A percentile compares a stretch with the other conserved stretches of the same genome.
Evolutionary conservation across 1,140 invertebrate genomes (phyloP).

Genomic region (Temnothorax nylanderi): DNA sequence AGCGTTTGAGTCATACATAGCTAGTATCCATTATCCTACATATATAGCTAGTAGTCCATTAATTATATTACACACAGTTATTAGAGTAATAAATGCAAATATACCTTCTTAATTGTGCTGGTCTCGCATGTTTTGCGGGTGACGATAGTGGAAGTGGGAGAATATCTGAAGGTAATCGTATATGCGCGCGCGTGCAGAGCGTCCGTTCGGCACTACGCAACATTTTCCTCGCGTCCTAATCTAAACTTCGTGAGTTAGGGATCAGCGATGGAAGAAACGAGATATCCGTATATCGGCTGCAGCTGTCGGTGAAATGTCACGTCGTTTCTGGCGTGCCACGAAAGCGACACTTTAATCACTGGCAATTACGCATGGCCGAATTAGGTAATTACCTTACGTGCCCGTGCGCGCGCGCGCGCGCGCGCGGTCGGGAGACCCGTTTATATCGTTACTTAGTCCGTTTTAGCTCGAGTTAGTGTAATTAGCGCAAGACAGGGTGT

Average conservation of each 20-base stretch:
- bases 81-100: background rate
- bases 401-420: background rate
- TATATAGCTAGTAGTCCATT: background rate
- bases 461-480: conserved; percentile 72
- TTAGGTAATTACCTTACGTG: conserved; percentile 76
- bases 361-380: conserved; percentile 76
- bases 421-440: conserved; percentile 38
- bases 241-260: conserved; percentile 40
- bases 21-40: background rate
- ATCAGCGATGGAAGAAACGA: conserved; percentile 58
- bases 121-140: background rate
- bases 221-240: conserved; percentile 33
- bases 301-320: conserved; percentile 67
- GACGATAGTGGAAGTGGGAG: background rate
- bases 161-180: background rate
- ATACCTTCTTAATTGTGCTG: background rate
- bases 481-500: conserved; percentile 69
- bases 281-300: conserved; percentile 67
- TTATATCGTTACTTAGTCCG: conserved; percentile 73
- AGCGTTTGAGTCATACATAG: background rate
- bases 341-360: conserved; percentile 77
- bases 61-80: background rate
- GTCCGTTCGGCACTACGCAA: background rate
- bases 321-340: conserved; percentile 53
- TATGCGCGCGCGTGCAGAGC: background rate